Evolutionary conservation across 2,888 invertebrate genomes (phyloP).

Genomic region (Mechanitis messenoides): DNA sequence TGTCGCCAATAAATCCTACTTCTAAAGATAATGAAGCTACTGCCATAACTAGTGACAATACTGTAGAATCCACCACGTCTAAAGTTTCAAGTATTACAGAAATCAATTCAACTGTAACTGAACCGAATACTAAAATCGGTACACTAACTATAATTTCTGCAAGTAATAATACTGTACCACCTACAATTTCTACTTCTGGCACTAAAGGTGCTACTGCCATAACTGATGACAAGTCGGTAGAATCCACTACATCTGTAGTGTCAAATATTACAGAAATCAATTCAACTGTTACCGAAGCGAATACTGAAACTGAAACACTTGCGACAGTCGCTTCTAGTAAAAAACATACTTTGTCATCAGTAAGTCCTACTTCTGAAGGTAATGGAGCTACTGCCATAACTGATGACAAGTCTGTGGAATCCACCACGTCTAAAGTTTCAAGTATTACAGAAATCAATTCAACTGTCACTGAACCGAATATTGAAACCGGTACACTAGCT

Average conservation of each 20-base stretch:
- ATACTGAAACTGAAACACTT: not conserved
- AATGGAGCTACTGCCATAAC: not conserved
- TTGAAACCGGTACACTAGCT: not conserved
- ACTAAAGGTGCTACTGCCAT: not conserved
- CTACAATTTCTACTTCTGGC: not conserved
- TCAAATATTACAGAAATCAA: not conserved
- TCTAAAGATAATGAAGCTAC: too few species aligned
- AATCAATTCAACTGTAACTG: too few species aligned
- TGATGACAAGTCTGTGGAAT: not conserved
- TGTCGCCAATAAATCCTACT: not conserved
- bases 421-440: not conserved
- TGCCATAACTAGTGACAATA: not conserved
- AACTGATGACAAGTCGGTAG: too few species aligned
- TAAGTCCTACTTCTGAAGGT: not conserved
- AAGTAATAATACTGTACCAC: not conserved
- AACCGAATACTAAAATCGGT: too few species aligned
- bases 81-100: too few species aligned
- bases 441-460: not conserved
- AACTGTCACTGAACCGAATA: too few species aligned
- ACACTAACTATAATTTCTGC: too few species aligned
- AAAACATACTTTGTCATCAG: not conserved
- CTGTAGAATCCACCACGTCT: too few species aligned
- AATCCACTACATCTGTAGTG: not conserved
- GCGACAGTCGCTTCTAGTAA: too few species aligned
- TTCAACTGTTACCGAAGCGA: constrained; percentile 1